A percentile compares a stretch with the other conserved stretches of the same genome.
These are phyloP conservation scores for Pocota personata DNA, from an alignment of 2,888 invertebrate genomes.

Conservation along the genomic window DNA sequence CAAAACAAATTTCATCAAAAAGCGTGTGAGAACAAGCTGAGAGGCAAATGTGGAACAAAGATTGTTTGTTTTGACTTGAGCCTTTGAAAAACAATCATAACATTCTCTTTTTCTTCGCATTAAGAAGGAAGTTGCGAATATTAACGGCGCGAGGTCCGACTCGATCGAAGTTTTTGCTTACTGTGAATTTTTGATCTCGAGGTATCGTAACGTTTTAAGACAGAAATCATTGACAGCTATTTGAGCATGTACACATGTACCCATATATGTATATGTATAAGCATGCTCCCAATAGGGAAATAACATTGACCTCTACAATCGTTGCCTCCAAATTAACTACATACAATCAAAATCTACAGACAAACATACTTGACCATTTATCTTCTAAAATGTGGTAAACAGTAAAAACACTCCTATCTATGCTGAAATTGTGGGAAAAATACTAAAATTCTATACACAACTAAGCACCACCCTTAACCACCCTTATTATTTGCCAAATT, in stretches of 20 bases:
- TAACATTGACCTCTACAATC: constrained; percentile 58
- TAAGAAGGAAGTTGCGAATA: too few species aligned
- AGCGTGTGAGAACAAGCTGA: too few species aligned
- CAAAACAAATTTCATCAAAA: too few species aligned
- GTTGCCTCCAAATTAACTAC: constrained; percentile 60
- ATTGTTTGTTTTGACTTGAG: too few species aligned
- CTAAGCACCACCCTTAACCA: constrained; percentile 52
- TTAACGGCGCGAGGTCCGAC: too few species aligned
- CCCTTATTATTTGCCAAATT: constrained; percentile 68
- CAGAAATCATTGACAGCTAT: background rate
- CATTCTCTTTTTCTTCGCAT: too few species aligned
- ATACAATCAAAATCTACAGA: constrained; percentile 61
- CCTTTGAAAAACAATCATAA: too few species aligned
- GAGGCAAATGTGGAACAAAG: too few species aligned
- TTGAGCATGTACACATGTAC: background rate
- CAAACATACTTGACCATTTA: constrained; percentile 64
- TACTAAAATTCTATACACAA: constrained; percentile 59
- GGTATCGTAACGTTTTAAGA: too few species aligned
- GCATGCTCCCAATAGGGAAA: background rate
- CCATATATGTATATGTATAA: background rate
- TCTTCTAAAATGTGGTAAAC: constrained; percentile 54
- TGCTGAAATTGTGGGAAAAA: constrained; percentile 54
- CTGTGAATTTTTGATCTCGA: too few species aligned
- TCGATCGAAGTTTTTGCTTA: too few species aligned
- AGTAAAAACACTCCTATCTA: constrained; percentile 57